Evolutionary conservation across 2,113 vertebrate species (phyloP).

Genomic region (Halcyon senegalensis): DNA sequence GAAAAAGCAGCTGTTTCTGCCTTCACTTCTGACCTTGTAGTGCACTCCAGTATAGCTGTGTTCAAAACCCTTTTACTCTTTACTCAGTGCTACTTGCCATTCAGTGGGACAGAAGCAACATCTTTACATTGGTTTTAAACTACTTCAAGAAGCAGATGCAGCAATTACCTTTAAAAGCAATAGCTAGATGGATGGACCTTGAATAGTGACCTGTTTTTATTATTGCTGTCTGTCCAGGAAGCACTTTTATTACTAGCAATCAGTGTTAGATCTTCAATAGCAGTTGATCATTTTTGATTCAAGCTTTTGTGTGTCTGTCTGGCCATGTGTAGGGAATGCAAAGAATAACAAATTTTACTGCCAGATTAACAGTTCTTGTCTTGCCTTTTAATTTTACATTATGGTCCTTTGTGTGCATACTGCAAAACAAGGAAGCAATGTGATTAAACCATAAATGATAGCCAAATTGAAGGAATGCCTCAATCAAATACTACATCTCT

Average conservation of each 20-base stretch:
- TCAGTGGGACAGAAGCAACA: slow-evolving; percentile 40
- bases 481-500: background rate
- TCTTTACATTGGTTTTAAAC: slow-evolving; percentile 38
- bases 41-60: slow-evolving; percentile 31
- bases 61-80: slow-evolving; percentile 53
- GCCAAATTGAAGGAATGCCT: background rate
- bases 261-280: slow-evolving; percentile 58
- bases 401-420: background rate
- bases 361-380: background rate
- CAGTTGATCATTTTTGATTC: slow-evolving; percentile 60
- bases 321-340: slow-evolving; percentile 11
- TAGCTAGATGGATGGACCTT: slow-evolving; percentile 18
- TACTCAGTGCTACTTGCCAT: slow-evolving; percentile 23
- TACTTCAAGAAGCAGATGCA: slow-evolving; percentile 64
- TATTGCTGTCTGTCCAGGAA: slow-evolving; percentile 45
- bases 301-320: slow-evolving; percentile 59
- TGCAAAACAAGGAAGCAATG: background rate
- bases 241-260: slow-evolving; percentile 62
- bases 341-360: slow-evolving; percentile 33
- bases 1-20: slow-evolving; percentile 69
- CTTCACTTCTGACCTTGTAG: slow-evolving; percentile 63
- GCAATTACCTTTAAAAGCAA: slow-evolving; percentile 66
- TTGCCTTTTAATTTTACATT: slow-evolving; percentile 25
- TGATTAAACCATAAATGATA: slow-evolving; percentile 19
- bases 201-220: slow-evolving; percentile 50